These are phyloP conservation scores for Ochotona princeps DNA, from an alignment of 2,113 vertebrate genomes.

Conservation along the genomic window DNA sequence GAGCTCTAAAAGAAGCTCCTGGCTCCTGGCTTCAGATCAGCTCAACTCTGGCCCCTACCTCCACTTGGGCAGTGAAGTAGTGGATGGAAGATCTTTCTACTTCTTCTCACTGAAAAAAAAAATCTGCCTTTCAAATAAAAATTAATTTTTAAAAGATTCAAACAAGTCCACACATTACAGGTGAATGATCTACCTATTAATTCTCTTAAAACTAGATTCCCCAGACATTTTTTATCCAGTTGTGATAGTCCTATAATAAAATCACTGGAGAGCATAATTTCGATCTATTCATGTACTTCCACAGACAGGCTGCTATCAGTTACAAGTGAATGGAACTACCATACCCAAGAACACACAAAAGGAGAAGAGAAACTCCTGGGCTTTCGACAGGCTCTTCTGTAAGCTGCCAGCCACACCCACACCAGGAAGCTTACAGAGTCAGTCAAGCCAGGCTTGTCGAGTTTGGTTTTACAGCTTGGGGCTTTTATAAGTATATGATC, in stretches of 20 bases:
- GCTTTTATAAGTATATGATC: not conserved
- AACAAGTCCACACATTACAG: not conserved
- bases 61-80: too few species aligned
- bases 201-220: slow-evolving; percentile 39
- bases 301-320: not conserved
- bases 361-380: not conserved
- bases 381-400: too few species aligned
- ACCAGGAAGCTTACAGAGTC: not conserved
- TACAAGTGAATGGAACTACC: slow-evolving; percentile 18
- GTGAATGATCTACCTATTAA: not conserved
- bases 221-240: not conserved
- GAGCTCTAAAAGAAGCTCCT: too few species aligned
- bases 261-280: not conserved
- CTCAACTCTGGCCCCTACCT: too few species aligned
- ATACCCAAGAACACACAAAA: not conserved
- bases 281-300: not conserved
- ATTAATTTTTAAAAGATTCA: not conserved
- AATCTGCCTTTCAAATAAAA: too few species aligned
- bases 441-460: too few species aligned
- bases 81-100: too few species aligned
- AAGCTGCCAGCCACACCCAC: not conserved
- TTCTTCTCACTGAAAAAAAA: too few species aligned
- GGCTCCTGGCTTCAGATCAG: too few species aligned
- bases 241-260: not conserved
- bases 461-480: not conserved